phyloP scores from a whole-genome alignment of 2,113 vertebrate species.

The Uria lomvia region DNA sequence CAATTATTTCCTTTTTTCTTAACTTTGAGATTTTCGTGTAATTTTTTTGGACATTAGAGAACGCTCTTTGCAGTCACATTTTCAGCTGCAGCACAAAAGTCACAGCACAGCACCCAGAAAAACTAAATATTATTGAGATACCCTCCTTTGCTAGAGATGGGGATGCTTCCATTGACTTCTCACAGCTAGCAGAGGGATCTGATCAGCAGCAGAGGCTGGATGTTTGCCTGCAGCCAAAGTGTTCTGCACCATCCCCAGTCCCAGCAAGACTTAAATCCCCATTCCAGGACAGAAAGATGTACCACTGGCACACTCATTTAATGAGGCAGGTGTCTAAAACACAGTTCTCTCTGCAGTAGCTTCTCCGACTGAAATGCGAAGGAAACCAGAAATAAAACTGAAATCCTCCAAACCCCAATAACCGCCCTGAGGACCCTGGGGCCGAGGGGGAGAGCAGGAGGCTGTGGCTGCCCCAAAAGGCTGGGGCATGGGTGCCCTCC shows the following conservation, averaged over 20 bases:
- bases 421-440: background rate
- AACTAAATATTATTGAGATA: background rate
- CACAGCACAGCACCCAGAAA: background rate
- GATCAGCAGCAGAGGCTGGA: background rate
- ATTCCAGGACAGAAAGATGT: background rate
- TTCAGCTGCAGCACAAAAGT: background rate
- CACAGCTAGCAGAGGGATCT: rapidly evolving
- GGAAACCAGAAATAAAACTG: background rate
- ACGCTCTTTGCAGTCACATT: rapidly evolving
- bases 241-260: background rate
- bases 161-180: background rate
- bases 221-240: background rate
- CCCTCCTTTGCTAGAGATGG: background rate
- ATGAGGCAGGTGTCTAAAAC: background rate
- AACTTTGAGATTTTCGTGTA: background rate
- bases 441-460: rapidly evolving
- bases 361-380: background rate
- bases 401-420: background rate
- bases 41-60: background rate
- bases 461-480: background rate
- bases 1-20: background rate
- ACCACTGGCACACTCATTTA: too few species aligned
- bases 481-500: constrained; percentile 67
- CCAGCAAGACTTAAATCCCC: background rate
- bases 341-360: background rate